Conservation (phyloP, 2,888 invertebrate species). For the Cerceris ruficornis region DNA sequence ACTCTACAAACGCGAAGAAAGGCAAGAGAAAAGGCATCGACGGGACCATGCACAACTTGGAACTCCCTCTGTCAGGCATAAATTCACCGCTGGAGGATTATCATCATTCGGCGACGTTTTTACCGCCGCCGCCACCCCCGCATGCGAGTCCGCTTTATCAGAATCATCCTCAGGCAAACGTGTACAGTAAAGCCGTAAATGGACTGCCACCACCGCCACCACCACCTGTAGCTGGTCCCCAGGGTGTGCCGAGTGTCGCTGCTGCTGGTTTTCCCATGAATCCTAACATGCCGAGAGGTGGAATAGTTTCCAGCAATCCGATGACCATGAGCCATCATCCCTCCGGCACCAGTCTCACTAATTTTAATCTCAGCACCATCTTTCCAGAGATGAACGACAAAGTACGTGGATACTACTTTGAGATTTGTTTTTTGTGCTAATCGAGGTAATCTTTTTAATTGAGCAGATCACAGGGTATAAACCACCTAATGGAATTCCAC, state of each 20-base stretch:
- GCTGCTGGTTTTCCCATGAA: slow-evolving; percentile 65
- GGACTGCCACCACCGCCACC: slow-evolving; percentile 61
- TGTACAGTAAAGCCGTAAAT: slow-evolving; percentile 72
- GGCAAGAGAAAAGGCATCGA: slow-evolving; percentile 75
- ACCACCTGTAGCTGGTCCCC: slow-evolving; percentile 56
- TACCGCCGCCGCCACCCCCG: slow-evolving; percentile 61
- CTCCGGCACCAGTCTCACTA: slow-evolving; percentile 85
- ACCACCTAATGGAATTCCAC: slow-evolving; percentile 73
- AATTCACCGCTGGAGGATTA: slow-evolving; percentile 78
- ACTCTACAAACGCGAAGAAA: slow-evolving; percentile 73
- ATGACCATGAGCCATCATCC: slow-evolving; percentile 78
- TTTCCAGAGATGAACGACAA: slow-evolving; percentile 91
- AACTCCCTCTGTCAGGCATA: slow-evolving; percentile 76
- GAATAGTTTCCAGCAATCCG: slow-evolving; percentile 69
- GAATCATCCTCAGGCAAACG: slow-evolving; percentile 75
- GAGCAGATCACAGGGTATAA: slow-evolving; percentile 78
- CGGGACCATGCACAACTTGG: slow-evolving; percentile 75
- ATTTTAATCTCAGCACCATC: slow-evolving; percentile 92
- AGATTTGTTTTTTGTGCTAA: not conserved
- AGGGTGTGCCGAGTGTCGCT: slow-evolving; percentile 60
- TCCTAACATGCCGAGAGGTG: slow-evolving; percentile 68
- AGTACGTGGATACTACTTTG: slow-evolving; percentile 26
- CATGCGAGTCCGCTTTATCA: slow-evolving; percentile 78
- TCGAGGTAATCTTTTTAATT: slow-evolving; percentile 1
- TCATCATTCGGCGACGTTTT: slow-evolving; percentile 73